phyloP scores from a whole-genome alignment of 2,113 vertebrate genomes.

The Numida meleagris region DNA sequence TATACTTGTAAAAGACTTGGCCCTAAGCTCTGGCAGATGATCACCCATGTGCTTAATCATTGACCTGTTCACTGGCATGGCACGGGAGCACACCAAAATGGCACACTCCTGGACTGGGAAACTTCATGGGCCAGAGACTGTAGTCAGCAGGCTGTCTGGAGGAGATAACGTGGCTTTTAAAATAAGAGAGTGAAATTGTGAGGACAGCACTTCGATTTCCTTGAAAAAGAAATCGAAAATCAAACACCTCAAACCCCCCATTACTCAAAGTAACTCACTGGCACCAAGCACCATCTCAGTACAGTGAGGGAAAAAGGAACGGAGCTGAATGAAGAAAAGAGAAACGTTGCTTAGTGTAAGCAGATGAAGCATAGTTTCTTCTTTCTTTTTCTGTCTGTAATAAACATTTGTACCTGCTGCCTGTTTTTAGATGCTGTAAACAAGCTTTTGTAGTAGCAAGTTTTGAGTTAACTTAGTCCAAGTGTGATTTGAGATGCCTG shows the following conservation, averaged over 20 bases:
- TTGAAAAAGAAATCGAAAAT: not conserved
- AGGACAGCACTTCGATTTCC: not conserved
- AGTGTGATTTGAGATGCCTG: not conserved
- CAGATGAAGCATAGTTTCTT: not conserved
- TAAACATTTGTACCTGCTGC: not conserved
- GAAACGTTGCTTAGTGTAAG: not conserved
- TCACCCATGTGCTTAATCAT: no score
- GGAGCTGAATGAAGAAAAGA: fast-evolving
- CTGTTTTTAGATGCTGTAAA: not conserved
- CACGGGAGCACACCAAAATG: not conserved
- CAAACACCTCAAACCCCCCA: not conserved
- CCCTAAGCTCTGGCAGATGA: not conserved
- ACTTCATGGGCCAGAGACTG: not conserved
- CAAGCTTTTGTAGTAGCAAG: not conserved
- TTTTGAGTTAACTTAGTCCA: not conserved
- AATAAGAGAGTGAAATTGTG: not conserved
- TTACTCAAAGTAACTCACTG: not conserved
- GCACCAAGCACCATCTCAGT: not conserved
- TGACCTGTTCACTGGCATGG: not conserved
- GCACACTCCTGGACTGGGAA: not conserved
- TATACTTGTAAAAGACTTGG: not conserved
- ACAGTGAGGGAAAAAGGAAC: not conserved
- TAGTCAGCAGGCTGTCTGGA: not conserved
- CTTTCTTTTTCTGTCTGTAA: not conserved
- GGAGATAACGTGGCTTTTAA: not conserved